Evolutionary conservation across 2,113 vertebrate species (phyloP).

Genomic region (Numida meleagris): DNA sequence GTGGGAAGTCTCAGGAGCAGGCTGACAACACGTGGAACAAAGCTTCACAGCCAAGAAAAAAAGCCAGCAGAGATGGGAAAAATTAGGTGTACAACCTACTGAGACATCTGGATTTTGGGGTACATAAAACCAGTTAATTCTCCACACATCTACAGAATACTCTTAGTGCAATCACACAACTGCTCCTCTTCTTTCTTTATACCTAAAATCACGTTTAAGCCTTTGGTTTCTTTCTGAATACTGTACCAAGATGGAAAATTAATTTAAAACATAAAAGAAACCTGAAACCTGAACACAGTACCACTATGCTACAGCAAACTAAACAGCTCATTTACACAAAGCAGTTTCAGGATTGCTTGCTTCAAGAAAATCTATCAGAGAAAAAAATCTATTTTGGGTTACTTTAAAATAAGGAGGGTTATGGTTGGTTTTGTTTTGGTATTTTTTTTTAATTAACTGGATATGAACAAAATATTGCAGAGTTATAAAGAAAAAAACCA

Average conservation of each 20-base stretch:
- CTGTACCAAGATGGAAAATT: not conserved
- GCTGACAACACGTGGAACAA: not conserved
- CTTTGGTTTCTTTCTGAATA: not conserved
- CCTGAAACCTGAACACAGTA: not conserved
- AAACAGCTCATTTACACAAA: not conserved
- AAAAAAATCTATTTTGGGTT: not conserved
- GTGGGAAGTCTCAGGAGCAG: not conserved
- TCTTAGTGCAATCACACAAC: not conserved
- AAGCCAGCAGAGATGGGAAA: not conserved
- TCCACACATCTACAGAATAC: not conserved
- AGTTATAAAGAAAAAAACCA: not conserved
- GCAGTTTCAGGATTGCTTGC: not conserved
- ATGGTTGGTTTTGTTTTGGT: not conserved
- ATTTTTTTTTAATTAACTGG: not conserved
- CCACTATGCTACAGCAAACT: not conserved
- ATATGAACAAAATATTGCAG: too few species aligned
- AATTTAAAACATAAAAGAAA: constrained; percentile 20
- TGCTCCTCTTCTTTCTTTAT: not conserved
- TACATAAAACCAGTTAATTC: not conserved
- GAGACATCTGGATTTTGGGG: not conserved
- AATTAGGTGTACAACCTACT: not conserved
- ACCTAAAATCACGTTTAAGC: not conserved
- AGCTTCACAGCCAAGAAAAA: not conserved
- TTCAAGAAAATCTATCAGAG: not conserved
- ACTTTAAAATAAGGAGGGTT: not conserved